phyloP scores from a whole-genome alignment of 2,797 vertebrate genomes.

The Erpetoichthys calabaricus region DNA sequence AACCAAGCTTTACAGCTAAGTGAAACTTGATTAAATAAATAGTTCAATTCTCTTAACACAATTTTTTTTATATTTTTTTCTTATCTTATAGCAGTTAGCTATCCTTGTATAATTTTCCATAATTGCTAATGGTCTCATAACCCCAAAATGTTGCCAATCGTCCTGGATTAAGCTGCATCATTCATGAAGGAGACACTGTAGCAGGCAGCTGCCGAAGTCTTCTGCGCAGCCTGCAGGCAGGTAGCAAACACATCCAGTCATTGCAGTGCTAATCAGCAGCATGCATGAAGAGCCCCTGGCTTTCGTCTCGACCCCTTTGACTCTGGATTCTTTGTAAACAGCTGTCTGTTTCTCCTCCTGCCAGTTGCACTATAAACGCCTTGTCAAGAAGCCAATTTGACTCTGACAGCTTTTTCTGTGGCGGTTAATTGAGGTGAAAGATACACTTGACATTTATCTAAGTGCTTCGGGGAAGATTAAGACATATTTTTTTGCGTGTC shows the following conservation, averaged over 20 bases:
- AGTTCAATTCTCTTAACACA: too few relatives aligned
- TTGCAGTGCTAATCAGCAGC: conserved; percentile 36
- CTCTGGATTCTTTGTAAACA: conserved; percentile 40
- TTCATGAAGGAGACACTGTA: too few relatives aligned
- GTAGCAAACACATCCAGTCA: not conserved
- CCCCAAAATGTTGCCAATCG: too few relatives aligned
- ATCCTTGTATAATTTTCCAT: too few relatives aligned
- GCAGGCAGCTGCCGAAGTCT: too few relatives aligned
- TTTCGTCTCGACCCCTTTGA: conserved; percentile 38
- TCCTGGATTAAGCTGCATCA: too few relatives aligned
- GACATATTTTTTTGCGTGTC: conserved; percentile 48
- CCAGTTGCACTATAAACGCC: conserved; percentile 47
- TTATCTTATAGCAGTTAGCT: too few relatives aligned
- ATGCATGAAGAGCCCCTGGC: conserved; percentile 38
- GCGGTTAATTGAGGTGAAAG: conserved; percentile 72
- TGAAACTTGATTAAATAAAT: too few relatives aligned
- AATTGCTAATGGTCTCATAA: too few relatives aligned
- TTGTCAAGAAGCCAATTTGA: conserved; percentile 56
- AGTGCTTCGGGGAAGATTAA: conserved; percentile 53
- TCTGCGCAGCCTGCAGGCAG: too few relatives aligned
- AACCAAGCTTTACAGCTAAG: too few relatives aligned
- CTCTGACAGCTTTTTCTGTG: conserved; percentile 54
- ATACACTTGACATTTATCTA: conserved; percentile 69
- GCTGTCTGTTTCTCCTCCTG: conserved; percentile 37
- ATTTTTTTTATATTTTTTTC: too few relatives aligned